A percentile compares a stretch with the other conserved stretches of the same genome.
phyloP scores from a whole-genome alignment of 2,113 vertebrate species.

The Myocastor coypus region DNA sequence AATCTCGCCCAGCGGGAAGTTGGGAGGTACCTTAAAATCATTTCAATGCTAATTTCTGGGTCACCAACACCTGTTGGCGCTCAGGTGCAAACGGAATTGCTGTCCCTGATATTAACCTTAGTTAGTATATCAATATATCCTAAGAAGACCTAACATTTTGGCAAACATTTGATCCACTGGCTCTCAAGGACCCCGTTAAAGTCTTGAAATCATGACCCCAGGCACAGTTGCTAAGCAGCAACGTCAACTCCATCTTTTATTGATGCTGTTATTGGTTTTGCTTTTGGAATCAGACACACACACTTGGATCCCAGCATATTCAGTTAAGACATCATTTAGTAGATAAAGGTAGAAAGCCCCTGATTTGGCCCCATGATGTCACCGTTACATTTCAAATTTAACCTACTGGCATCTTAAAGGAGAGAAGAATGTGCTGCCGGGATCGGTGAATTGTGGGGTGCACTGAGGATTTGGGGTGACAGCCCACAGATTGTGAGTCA shows the following conservation, averaged over 20 bases:
- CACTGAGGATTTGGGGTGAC: background rate
- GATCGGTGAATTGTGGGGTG: background rate
- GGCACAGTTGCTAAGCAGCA: background rate
- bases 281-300: constrained; percentile 1
- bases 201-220: background rate
- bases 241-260: background rate
- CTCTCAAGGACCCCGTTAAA: background rate
- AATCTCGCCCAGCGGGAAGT: background rate
- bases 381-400: background rate
- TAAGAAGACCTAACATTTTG: background rate
- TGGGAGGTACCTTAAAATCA: background rate
- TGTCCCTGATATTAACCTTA: background rate
- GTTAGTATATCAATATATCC: background rate
- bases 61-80: background rate
- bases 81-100: background rate
- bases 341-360: background rate
- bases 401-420: background rate
- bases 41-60: background rate
- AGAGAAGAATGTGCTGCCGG: background rate
- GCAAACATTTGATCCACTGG: background rate
- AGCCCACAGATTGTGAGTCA: background rate
- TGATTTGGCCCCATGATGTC: background rate
- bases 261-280: background rate
- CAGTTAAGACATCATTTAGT: background rate
- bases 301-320: background rate